Evolutionary conservation across 1,140 invertebrate species (phyloP), one percentile per base, ranked within the genome.

Genomic region (Bombus polaris): DNA sequence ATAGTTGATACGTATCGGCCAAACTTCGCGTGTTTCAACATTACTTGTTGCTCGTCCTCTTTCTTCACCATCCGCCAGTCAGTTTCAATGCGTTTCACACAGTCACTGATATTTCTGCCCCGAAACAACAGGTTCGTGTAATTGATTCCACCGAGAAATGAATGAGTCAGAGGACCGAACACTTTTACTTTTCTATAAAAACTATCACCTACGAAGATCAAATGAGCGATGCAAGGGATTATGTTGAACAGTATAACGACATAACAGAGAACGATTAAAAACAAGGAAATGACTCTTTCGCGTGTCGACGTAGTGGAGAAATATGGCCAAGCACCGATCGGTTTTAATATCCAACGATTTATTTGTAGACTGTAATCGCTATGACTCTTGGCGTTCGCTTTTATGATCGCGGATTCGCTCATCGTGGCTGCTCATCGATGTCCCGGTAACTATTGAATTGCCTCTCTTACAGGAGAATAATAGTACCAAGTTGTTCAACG

Each of bases 11-110:
- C 68, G 44, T 74, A 87, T 5, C 81, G 88, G 8, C 85, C 85
- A 13, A 78, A 37, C 12, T 66, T 77, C 4, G 87, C 89, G 57
- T 53, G 80, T 8, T 47, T 82, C 32, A 90, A 13, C 88, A 92
- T 91, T 9, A 88, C 10, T n/a, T 75, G 47, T 28, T 68, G 77
- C 4, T 88, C 72, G 37, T 74, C 28, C 8, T 59, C 9, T 10
- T 59, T 83, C 15, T 72, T 82, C 13, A 85, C 37, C 0, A 39
- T 28, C 0, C 32, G 62, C 89, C 90, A 91, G 25, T 91, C 89
- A 1, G 65, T 53, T 35, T 89, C 44, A 3, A 91, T 32, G 4
- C 89, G 70, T 28, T 91, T 22, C 32, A 92, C 70, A 44, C 91
- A 91, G 1, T 3, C n/a, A 3, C 59, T 66, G 37, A 92, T 88